phyloP scores from a whole-genome alignment of 2,888 invertebrate genomes.

The Leucophenga montana region DNA sequence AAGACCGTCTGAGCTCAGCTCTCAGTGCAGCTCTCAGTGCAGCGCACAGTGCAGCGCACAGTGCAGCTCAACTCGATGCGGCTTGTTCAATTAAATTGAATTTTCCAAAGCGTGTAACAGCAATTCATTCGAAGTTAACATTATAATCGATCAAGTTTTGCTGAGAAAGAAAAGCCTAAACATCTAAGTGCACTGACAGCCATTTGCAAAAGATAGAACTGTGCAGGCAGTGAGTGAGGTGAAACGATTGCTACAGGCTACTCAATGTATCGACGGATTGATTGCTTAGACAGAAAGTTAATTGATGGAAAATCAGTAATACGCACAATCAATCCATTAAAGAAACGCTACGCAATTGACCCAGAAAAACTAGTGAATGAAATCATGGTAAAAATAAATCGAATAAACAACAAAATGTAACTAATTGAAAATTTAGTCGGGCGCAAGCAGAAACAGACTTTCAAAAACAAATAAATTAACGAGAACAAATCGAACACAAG shows the following conservation, averaged over 20 bases:
- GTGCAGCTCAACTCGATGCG: constrained; percentile 41
- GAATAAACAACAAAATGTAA: background rate
- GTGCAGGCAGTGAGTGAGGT: too few species aligned
- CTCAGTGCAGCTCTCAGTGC: too few species aligned
- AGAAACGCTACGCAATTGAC: constrained; percentile 50
- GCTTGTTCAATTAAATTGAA: constrained; percentile 65
- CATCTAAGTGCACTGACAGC: background rate
- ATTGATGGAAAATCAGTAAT: constrained; percentile 49
- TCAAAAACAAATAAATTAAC: too few species aligned
- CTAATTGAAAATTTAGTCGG: background rate
- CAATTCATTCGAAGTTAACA: constrained; percentile 51
- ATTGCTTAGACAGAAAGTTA: constrained; percentile 44
- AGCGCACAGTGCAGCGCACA: too few species aligned
- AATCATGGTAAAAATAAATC: background rate
- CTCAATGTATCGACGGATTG: background rate
- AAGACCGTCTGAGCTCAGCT: too few species aligned
- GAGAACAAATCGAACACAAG: too few species aligned
- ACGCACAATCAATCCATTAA: constrained; percentile 56
- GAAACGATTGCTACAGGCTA: background rate
- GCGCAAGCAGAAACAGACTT: background rate
- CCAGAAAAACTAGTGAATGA: constrained; percentile 47
- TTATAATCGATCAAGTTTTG: constrained; percentile 62
- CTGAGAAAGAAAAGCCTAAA: constrained; percentile 49
- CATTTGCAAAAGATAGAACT: too few species aligned
- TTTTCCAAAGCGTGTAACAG: constrained; percentile 42